Evolutionary conservation across 64 coral and sea anemone genomes (phyloP).

Genomic region (Actinia tenebrosa): DNA sequence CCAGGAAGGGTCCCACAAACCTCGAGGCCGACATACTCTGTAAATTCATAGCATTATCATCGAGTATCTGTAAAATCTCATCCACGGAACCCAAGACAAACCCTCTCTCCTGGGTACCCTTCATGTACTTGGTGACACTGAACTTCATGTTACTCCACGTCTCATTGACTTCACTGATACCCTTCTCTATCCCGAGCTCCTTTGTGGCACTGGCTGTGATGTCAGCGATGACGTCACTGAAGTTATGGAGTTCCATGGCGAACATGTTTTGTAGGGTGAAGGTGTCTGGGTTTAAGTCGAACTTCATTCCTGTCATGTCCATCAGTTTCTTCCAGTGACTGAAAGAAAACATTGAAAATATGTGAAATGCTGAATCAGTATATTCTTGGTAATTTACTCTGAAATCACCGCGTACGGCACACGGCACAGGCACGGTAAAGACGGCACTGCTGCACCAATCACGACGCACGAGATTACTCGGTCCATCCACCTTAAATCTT

Average conservation of each 20-base stretch:
- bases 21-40: conserved; percentile 98
- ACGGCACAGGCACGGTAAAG: too few species aligned
- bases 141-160: conserved; percentile 98
- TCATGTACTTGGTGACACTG: conserved; percentile 97
- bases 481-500: too few species aligned
- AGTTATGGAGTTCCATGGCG: conserved; percentile 94
- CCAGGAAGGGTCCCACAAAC: conserved; percentile 95
- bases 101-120: conserved; percentile 95
- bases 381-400: too few species aligned
- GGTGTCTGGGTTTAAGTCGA: conserved; percentile 94
- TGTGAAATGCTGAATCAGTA: too few species aligned
- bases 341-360: too few species aligned
- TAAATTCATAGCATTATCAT: conserved; percentile 97
- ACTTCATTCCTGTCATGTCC: conserved; percentile 99
- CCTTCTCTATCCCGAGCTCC: conserved; percentile 97
- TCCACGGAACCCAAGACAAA: conserved; percentile 89
- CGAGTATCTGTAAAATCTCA: conserved; percentile 94
- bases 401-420: too few species aligned
- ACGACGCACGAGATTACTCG: too few species aligned
- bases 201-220: conserved; percentile 98
- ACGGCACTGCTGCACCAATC: too few species aligned
- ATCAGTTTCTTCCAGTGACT: conserved; percentile 92
- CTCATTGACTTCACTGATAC: conserved; percentile 85
- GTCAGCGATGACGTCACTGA: conserved; percentile 98
- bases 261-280: conserved; percentile 99